A percentile compares a stretch with the other conserved stretches of the same genome.
Evolutionary conservation across 2,113 vertebrate genomes (phyloP).

Genomic region (Corythornis madagascariensis): DNA sequence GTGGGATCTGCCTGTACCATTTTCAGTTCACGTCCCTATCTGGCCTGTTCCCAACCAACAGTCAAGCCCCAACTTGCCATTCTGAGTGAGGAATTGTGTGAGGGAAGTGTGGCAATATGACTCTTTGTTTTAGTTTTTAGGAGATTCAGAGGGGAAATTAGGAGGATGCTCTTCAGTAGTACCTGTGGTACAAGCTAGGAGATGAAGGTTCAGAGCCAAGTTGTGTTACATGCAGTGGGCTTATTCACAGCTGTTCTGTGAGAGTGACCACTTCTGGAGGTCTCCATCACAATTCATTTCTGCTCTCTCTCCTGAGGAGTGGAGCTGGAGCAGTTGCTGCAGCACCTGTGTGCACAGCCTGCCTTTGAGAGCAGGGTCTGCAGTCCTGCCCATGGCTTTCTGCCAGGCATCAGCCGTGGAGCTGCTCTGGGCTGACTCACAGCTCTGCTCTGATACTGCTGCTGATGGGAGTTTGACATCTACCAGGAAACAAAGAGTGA

Average conservation of each 20-base stretch:
- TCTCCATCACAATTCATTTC: fast-evolving
- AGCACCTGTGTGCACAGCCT: fast-evolving
- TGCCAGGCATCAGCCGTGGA: fast-evolving
- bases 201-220: not conserved
- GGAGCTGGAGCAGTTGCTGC: fast-evolving
- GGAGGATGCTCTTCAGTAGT: fast-evolving
- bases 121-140: not conserved
- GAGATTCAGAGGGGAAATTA: not conserved
- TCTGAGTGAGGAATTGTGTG: fast-evolving
- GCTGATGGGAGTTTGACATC: not conserved
- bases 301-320: not conserved
- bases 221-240: too few species aligned
- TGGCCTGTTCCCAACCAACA: not conserved
- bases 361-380: too few species aligned
- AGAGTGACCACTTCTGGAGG: fast-evolving
- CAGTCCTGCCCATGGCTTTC: not conserved
- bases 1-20: not conserved
- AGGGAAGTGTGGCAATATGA: not conserved
- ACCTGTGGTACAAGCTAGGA: too few species aligned
- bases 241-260: too few species aligned
- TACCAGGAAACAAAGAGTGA: not conserved
- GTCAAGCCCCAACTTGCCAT: not conserved
- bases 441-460: not conserved
- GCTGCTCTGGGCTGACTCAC: not conserved
- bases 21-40: not conserved